phyloP scores from a whole-genome alignment of 2,113 vertebrate genomes.

The Chloropsis cyanopogon region DNA sequence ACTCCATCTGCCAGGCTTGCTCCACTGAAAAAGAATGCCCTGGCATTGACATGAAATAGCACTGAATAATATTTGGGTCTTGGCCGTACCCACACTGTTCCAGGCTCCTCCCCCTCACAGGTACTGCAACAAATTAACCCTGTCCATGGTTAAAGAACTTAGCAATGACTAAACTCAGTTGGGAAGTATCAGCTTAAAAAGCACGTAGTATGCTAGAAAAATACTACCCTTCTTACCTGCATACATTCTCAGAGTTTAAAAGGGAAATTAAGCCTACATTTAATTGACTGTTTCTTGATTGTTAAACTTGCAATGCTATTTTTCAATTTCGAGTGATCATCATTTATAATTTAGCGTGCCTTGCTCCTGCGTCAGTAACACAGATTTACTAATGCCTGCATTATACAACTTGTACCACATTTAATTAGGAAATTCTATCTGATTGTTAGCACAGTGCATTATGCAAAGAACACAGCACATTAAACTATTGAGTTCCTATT shows the following conservation, averaged over 20 bases:
- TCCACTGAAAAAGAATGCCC: background rate
- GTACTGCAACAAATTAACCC: background rate
- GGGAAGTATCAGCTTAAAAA: background rate
- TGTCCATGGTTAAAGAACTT: background rate
- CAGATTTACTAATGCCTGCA: background rate
- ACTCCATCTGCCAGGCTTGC: rapidly evolving
- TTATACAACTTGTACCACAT: background rate
- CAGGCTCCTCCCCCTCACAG: rapidly evolving
- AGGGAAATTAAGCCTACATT: background rate
- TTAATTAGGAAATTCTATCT: background rate
- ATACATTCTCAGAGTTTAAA: background rate
- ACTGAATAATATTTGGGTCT: background rate
- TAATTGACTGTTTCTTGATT: background rate
- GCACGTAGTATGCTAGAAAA: background rate
- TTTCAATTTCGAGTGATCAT: background rate
- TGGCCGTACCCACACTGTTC: background rate
- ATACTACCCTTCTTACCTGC: background rate
- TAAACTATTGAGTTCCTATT: background rate
- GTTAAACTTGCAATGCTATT: background rate
- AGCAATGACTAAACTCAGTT: background rate
- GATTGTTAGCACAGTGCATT: background rate
- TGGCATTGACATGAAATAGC: background rate
- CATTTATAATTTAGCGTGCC: background rate
- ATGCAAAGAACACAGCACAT: background rate
- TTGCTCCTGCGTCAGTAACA: background rate